Conservation (phyloP, 2,888 invertebrate species). For the Eupithecia inturbata region DNA sequence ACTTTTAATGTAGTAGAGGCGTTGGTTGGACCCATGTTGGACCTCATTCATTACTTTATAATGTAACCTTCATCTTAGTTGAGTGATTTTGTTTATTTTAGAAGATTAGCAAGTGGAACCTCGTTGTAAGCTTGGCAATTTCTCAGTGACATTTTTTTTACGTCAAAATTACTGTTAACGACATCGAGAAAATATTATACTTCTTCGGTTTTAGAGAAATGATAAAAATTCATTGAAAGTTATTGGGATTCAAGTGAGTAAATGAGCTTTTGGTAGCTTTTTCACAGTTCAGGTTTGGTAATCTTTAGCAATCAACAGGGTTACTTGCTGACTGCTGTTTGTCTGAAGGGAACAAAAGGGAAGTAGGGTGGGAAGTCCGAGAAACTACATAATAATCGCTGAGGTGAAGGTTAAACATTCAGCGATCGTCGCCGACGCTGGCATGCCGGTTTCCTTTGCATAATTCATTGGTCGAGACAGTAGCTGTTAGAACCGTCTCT, state of each 20-base stretch:
- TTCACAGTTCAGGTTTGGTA: not conserved
- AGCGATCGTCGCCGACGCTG: slow-evolving; percentile 56
- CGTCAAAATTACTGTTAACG: slow-evolving; percentile 46
- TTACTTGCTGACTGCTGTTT: slow-evolving; percentile 12
- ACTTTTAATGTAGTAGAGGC: not conserved
- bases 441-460: slow-evolving; percentile 63
- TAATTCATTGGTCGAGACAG: slow-evolving; percentile 73
- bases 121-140: slow-evolving; percentile 24
- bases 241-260: slow-evolving; percentile 2
- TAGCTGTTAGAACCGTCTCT: slow-evolving; percentile 48
- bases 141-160: slow-evolving; percentile 40
- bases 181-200: not conserved
- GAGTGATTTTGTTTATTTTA: not conserved
- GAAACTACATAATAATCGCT: slow-evolving; percentile 60
- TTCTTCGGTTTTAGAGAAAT: slow-evolving; percentile 20
- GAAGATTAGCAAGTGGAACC: slow-evolving; percentile 20
- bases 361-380: slow-evolving; percentile 50
- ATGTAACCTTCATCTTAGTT: no score
- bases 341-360: slow-evolving; percentile 36
- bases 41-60: no score
- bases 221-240: slow-evolving; percentile 29
- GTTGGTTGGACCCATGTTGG: no score
- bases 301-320: not conserved
- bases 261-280: not conserved
- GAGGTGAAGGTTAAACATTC: slow-evolving; percentile 74